These are phyloP conservation scores for Apostichopus leukothele DNA, from an alignment of 53 echinoderm and acorn worm genomes.

Conservation along the genomic window DNA sequence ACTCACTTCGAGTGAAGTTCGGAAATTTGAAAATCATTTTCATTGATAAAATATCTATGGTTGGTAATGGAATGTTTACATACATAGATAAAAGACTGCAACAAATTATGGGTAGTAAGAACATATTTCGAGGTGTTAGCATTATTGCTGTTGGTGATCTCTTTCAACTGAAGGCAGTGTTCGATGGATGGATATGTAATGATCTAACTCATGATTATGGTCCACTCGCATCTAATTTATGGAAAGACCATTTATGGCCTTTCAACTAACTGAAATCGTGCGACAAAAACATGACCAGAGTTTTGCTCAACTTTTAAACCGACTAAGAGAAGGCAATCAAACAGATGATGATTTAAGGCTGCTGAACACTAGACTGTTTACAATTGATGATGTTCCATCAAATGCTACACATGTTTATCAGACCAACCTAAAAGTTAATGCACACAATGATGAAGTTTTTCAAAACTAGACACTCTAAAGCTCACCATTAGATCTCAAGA, in stretches of 20 bases:
- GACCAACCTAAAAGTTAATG: not conserved
- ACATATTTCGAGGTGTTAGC: conserved; percentile 57
- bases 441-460: conserved; percentile 28
- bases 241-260: conserved; percentile 56
- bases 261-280: conserved; percentile 65
- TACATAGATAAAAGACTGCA: conserved; percentile 56
- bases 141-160: conserved; percentile 63
- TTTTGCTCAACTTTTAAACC: conserved; percentile 60
- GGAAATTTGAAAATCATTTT: conserved; percentile 29
- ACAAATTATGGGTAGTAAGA: conserved; percentile 51
- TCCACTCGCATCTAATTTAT: conserved; percentile 53
- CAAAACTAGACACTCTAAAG: not conserved
- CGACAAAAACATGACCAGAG: conserved; percentile 58
- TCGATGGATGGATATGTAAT: conserved; percentile 53
- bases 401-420: conserved; percentile 32
- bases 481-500: too few relatives aligned
- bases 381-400: not conserved
- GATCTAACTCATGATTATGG: conserved; percentile 16
- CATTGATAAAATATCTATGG: conserved; percentile 61
- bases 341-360: conserved; percentile 53
- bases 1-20: conserved; percentile 9
- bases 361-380: conserved; percentile 30
- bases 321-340: conserved; percentile 56
- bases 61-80: conserved; percentile 44
- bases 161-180: conserved; percentile 65